Conservation (phyloP, 2,797 vertebrate species). For the Distichodus sexfasciatus region DNA sequence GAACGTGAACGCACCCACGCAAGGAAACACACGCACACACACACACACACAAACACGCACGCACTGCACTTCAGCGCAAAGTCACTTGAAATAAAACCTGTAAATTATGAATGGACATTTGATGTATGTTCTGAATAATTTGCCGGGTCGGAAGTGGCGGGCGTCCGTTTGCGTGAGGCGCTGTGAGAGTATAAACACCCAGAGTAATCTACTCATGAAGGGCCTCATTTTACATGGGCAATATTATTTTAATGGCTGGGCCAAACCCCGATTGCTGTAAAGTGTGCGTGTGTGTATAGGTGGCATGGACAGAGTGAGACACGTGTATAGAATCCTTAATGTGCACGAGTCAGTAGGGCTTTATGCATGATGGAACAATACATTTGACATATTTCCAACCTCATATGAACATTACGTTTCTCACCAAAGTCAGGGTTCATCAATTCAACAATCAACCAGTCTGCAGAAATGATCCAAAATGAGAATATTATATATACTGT, state of each 20-base stretch:
- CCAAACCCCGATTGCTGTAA: conserved; percentile 24
- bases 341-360: neutral
- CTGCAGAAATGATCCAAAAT: no score
- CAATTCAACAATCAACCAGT: no score
- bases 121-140: conserved; percentile 46
- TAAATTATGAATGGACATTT: conserved; percentile 45
- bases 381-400: neutral
- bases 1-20: neutral
- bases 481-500: no score
- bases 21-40: no score
- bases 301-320: neutral
- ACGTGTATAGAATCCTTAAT: conserved; percentile 32
- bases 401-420: neutral
- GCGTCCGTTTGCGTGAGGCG: conserved; percentile 12
- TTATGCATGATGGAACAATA: neutral
- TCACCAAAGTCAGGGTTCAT: no score
- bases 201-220: conserved; percentile 17
- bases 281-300: no score
- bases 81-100: conserved; percentile 32
- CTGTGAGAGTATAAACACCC: neutral
- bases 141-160: conserved; percentile 27
- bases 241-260: conserved; percentile 32
- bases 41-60: conserved; percentile 32
- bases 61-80: no score
- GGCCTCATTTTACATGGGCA: conserved; percentile 18